These are phyloP conservation scores for Dicerorhinus sumatrensis DNA, from an alignment of 2,113 vertebrate species.

Conservation along the genomic window DNA sequence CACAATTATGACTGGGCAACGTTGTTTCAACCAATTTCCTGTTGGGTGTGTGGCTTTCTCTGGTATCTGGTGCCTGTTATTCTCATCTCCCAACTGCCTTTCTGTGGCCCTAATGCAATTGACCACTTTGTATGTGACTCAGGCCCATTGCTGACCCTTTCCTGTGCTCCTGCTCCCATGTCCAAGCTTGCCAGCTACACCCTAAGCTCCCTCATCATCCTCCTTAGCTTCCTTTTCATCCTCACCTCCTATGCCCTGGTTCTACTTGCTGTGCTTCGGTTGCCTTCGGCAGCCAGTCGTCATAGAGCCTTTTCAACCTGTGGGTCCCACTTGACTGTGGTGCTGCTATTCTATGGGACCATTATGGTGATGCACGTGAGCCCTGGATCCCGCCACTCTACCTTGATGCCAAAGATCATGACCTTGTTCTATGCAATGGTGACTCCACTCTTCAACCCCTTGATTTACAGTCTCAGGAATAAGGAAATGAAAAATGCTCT, in stretches of 20 bases:
- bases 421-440: conserved; percentile 54
- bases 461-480: conserved; percentile 71
- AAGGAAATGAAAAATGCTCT: conserved; percentile 60
- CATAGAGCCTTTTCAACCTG: conserved; percentile 72
- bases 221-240: conserved; percentile 37
- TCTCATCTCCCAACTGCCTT: conserved; percentile 66
- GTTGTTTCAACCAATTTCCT: conserved; percentile 27
- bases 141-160: conserved; percentile 47
- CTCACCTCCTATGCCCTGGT: neutral
- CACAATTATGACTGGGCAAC: conserved; percentile 44
- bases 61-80: conserved; percentile 61
- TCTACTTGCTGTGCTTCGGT: conserved; percentile 38
- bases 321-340: conserved; percentile 66
- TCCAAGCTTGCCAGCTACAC: conserved; percentile 7
- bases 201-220: conserved; percentile 25
- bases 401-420: conserved; percentile 27
- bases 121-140: conserved; percentile 68
- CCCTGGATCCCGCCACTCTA: conserved; percentile 34
- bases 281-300: conserved; percentile 44
- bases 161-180: neutral
- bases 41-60: conserved; percentile 56
- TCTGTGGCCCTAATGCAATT: conserved; percentile 67
- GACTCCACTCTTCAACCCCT: conserved; percentile 51
- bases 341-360: conserved; percentile 69
- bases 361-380: conserved; percentile 69